Conservation (phyloP, 2,113 vertebrate species). For the Pelusios castaneus region DNA sequence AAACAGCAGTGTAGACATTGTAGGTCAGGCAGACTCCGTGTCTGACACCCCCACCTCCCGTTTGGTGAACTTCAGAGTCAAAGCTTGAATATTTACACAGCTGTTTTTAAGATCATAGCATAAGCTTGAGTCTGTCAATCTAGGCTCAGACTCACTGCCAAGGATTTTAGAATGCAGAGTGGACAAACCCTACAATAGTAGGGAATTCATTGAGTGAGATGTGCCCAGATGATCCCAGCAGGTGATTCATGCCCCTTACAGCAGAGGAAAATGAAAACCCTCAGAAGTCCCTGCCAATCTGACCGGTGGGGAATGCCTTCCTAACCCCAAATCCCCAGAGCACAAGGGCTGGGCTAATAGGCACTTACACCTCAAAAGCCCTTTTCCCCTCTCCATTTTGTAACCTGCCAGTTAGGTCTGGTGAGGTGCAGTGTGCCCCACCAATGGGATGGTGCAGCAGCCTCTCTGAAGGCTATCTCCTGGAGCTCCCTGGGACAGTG, state of each 20-base stretch:
- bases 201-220: background rate
- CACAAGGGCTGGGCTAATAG: background rate
- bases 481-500: accelerated
- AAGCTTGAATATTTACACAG: background rate
- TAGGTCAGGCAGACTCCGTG: background rate
- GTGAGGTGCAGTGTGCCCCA: background rate
- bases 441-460: background rate
- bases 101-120: background rate
- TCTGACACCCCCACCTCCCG: background rate
- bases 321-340: background rate
- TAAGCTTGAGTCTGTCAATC: background rate
- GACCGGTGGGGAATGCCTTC: background rate
- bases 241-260: background rate
- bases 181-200: background rate
- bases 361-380: background rate
- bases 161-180: background rate
- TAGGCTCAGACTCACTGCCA: background rate
- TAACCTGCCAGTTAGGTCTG: background rate
- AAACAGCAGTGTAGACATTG: background rate
- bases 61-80: background rate
- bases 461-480: background rate
- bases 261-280: background rate
- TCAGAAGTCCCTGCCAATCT: background rate
- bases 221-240: background rate
- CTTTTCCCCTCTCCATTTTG: background rate